Percentiles rank a stretch among this genome's conserved stretches.
These are phyloP conservation scores for Limanda limanda DNA, from an alignment of 2,113 vertebrate genomes.

Conservation along the genomic window DNA sequence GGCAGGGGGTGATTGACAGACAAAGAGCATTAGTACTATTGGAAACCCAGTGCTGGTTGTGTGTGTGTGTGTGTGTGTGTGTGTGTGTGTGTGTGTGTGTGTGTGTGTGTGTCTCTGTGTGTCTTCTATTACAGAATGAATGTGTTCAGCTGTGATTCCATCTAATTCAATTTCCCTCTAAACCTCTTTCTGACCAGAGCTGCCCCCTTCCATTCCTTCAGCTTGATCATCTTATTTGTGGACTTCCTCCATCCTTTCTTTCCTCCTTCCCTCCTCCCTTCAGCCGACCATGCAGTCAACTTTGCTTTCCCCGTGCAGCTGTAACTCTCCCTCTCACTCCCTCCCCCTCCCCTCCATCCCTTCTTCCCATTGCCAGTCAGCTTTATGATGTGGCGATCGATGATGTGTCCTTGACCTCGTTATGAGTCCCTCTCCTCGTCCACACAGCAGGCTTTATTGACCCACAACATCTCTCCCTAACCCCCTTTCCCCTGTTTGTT, in stretches of 20 bases:
- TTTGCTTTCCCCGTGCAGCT: conserved; percentile 31
- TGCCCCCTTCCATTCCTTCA: conserved; percentile 59
- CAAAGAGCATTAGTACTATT: conserved; percentile 27
- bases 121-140: conserved; percentile 58
- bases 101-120: conserved; percentile 38
- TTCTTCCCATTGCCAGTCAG: conserved; percentile 60
- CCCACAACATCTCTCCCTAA: conserved; percentile 66
- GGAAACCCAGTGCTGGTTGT: conserved; percentile 15
- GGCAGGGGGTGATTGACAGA: conserved; percentile 38
- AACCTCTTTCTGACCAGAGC: conserved; percentile 46
- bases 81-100: conserved; percentile 3
- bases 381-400: conserved; percentile 74
- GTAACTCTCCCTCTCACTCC: conserved; percentile 47
- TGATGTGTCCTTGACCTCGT: conserved; percentile 79
- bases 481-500: conserved; percentile 2
- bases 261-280: neutral
- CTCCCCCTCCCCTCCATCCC: neutral
- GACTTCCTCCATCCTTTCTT: neutral
- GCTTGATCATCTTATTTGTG: conserved; percentile 57
- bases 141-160: conserved; percentile 62
- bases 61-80: conserved; percentile 9
- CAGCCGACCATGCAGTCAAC: conserved; percentile 10
- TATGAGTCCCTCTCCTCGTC: conserved; percentile 70
- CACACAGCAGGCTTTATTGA: conserved; percentile 75
- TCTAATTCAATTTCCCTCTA: conserved; percentile 72